Conservation (phyloP, 2,797 vertebrate genomes). For the Dallia pectoralis region DNA sequence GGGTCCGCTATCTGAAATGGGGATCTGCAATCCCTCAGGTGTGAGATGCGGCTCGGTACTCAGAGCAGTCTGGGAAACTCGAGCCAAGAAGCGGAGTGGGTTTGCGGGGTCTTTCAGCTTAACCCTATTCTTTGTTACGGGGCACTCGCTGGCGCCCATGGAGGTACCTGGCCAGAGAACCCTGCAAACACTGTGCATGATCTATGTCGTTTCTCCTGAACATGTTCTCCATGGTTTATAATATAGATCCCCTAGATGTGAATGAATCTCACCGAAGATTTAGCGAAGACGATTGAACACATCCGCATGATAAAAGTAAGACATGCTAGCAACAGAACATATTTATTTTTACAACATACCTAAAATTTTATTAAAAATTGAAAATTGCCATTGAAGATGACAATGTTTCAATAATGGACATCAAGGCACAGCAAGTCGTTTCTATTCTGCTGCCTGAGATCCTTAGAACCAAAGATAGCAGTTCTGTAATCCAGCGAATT, state of each 20-base stretch:
- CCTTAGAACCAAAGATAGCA: slow-evolving; percentile 64
- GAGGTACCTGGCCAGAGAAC: background rate
- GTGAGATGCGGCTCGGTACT: slow-evolving; percentile 58
- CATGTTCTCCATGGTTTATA: background rate
- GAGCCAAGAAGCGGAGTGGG: slow-evolving; percentile 43
- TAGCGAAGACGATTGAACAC: slow-evolving; percentile 24
- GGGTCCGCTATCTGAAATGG: slow-evolving; percentile 77
- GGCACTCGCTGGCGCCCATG: background rate
- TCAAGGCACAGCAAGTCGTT: slow-evolving; percentile 24
- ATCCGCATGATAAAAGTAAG: background rate
- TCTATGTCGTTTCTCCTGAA: background rate
- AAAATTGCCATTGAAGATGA: slow-evolving; percentile 37
- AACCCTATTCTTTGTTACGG: slow-evolving; percentile 1
- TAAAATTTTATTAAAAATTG: background rate
- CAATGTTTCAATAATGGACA: slow-evolving; percentile 70
- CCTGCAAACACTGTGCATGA: background rate
- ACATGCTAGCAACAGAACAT: background rate
- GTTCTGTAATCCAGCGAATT: slow-evolving; percentile 72
- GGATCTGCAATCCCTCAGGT: slow-evolving; percentile 78
- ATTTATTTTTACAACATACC: background rate
- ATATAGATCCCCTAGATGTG: slow-evolving; percentile 23
- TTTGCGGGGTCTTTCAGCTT: slow-evolving; percentile 6
- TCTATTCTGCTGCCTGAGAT: slow-evolving; percentile 63
- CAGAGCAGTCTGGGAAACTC: slow-evolving; percentile 47
- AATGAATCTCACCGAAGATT: slow-evolving; percentile 65